Conservation (phyloP, 2,797 vertebrate genomes). For the Ara ararauna region DNA sequence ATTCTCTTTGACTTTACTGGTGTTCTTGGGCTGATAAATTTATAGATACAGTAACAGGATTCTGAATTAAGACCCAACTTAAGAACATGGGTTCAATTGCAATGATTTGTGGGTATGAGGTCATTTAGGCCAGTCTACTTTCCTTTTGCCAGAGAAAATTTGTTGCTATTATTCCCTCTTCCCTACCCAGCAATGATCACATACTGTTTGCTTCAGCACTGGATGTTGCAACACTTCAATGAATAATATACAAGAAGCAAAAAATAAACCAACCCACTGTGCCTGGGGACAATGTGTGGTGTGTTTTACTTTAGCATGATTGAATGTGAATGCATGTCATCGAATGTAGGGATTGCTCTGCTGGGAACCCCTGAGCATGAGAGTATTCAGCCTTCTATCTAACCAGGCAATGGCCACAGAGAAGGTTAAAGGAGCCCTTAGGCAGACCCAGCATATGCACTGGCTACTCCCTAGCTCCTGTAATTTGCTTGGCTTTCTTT, state of each 20-base stretch:
- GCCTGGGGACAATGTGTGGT: background rate
- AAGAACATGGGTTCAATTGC: background rate
- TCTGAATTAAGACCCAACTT: slow-evolving; percentile 46
- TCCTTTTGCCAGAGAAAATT: slow-evolving; percentile 22
- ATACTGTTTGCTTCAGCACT: slow-evolving; percentile 46
- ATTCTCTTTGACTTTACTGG: background rate
- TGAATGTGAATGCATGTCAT: slow-evolving; percentile 45
- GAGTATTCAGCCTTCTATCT: background rate
- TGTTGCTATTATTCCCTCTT: slow-evolving; percentile 15
- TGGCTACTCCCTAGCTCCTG: background rate
- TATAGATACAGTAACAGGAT: background rate
- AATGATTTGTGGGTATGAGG: slow-evolving; percentile 58
- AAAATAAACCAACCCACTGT: slow-evolving; percentile 33
- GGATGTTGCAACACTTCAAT: slow-evolving; percentile 36
- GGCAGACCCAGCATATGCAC: background rate
- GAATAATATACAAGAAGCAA: slow-evolving; percentile 45
- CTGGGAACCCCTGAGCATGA: background rate
- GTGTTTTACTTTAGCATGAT: slow-evolving; percentile 56
- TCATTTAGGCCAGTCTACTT: slow-evolving; percentile 24
- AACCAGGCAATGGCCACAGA: background rate
- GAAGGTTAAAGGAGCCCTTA: slow-evolving; percentile 29
- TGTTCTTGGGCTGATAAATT: background rate
- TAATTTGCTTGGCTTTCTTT: background rate
- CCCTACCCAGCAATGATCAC: slow-evolving; percentile 31
- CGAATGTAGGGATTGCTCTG: slow-evolving; percentile 26